Percentiles rank a stretch among this genome's conserved stretches.
Conservation (phyloP, 2,888 invertebrate species). For the Cosmia pyralina region DNA sequence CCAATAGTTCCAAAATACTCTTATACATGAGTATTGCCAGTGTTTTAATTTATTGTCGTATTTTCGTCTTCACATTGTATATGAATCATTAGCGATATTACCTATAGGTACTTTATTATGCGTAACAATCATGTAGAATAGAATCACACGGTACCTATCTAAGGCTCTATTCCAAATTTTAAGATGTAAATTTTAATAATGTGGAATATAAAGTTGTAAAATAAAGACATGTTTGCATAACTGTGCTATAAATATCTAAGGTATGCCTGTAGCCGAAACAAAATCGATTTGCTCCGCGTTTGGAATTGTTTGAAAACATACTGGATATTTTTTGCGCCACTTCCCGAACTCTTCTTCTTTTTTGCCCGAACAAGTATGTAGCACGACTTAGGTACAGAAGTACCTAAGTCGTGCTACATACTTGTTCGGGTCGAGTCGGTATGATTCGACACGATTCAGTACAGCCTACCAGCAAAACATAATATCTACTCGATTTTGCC, state of each 20-base stretch:
- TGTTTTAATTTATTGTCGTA: too few species aligned
- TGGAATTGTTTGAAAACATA: conserved; percentile 44
- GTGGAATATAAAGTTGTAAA: background rate
- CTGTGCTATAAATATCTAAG: conserved; percentile 15
- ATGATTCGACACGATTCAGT: too few species aligned
- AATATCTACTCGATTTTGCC: too few species aligned
- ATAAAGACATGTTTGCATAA: conserved; percentile 9
- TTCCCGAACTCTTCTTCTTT: too few species aligned
- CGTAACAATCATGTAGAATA: background rate
- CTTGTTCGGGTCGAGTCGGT: too few species aligned
- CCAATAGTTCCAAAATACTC: too few species aligned
- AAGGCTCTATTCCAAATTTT: background rate
- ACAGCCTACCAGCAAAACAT: too few species aligned
- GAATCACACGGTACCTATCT: background rate
- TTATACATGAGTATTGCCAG: too few species aligned
- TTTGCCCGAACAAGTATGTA: too few species aligned
- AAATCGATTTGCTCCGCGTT: conserved; percentile 32
- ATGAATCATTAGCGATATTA: background rate
- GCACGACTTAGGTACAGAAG: too few species aligned
- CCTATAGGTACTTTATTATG: background rate
- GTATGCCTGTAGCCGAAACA: conserved; percentile 27
- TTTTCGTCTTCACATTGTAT: too few species aligned
- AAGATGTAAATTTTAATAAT: background rate
- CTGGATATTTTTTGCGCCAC: background rate
- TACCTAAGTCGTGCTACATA: too few species aligned